Conservation (phyloP, 2,888 invertebrate genomes). For the Galerucella calmariensis region DNA sequence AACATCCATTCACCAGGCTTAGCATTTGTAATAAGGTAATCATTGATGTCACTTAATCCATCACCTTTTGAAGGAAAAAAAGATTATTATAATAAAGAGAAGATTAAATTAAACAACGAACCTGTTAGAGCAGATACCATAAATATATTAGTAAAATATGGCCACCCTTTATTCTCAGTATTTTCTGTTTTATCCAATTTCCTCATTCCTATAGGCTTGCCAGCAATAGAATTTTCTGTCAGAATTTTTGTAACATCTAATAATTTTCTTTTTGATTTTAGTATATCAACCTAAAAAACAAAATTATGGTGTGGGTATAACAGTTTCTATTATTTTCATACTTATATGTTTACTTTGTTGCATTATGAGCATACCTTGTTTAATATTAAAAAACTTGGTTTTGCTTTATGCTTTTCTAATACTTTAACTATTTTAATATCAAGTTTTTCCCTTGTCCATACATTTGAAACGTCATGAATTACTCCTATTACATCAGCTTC, state of each 20-base stretch:
- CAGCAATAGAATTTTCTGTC: conserved; percentile 68
- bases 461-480: conserved; percentile 84
- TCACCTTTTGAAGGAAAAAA: conserved; percentile 52
- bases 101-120: conserved; percentile 38
- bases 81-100: background rate
- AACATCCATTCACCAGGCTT: conserved; percentile 77
- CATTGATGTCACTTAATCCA: conserved; percentile 61
- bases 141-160: conserved; percentile 88
- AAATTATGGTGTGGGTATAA: conserved; percentile 2
- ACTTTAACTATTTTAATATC: conserved; percentile 77
- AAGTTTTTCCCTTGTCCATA: conserved; percentile 74
- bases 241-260: conserved; percentile 77
- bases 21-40: conserved; percentile 76
- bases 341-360: background rate
- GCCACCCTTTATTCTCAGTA: conserved; percentile 69
- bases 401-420: conserved; percentile 71
- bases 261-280: conserved; percentile 79
- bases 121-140: conserved; percentile 89
- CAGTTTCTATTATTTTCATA: background rate
- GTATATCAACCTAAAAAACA: conserved; percentile 72
- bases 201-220: conserved; percentile 54
- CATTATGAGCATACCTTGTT: conserved; percentile 79
- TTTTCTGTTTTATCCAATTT: conserved; percentile 44
- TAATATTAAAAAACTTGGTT: conserved; percentile 81
- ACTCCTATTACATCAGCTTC: conserved; percentile 86